These are phyloP conservation scores for Brachyptera putata DNA, from an alignment of 2,888 invertebrate genomes.

Conservation along the genomic window DNA sequence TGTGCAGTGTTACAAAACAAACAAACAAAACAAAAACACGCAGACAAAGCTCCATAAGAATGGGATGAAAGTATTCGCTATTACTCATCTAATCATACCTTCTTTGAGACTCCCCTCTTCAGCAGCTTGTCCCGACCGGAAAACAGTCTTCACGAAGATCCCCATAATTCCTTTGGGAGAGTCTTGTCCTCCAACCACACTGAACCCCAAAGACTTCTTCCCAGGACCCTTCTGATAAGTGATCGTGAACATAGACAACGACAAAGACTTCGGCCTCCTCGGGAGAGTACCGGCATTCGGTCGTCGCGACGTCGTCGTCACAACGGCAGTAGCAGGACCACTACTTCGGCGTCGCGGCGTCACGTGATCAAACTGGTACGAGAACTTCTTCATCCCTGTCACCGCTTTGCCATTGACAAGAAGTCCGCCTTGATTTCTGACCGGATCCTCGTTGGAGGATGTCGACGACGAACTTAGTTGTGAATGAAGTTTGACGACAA, in stretches of 20 bases:
- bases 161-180: constrained; percentile 85
- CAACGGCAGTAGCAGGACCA: constrained; percentile 2
- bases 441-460: not conserved
- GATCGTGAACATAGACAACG: constrained; percentile 45
- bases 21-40: too few species aligned
- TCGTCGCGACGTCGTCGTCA: constrained; percentile 10
- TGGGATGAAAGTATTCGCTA: too few species aligned
- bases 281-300: constrained; percentile 37
- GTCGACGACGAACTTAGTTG: not conserved
- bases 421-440: too few species aligned
- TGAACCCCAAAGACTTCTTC: constrained; percentile 82
- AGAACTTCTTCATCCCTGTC: constrained; percentile 50
- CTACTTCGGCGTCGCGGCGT: constrained; percentile 27
- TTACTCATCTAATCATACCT: too few species aligned
- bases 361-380: constrained; percentile 36
- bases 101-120: constrained; percentile 78
- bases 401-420: constrained; percentile 31
- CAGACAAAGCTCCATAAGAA: too few species aligned
- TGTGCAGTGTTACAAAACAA: too few species aligned
- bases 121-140: constrained; percentile 79
- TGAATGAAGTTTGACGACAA: not conserved
- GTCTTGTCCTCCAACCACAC: constrained; percentile 85
- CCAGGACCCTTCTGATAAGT: constrained; percentile 79
- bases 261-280: constrained; percentile 41
- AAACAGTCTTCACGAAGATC: constrained; percentile 84